These are phyloP conservation scores for Dendroctonus ponderosae DNA, from an alignment of 1,140 invertebrate species.

Conservation along the genomic window DNA sequence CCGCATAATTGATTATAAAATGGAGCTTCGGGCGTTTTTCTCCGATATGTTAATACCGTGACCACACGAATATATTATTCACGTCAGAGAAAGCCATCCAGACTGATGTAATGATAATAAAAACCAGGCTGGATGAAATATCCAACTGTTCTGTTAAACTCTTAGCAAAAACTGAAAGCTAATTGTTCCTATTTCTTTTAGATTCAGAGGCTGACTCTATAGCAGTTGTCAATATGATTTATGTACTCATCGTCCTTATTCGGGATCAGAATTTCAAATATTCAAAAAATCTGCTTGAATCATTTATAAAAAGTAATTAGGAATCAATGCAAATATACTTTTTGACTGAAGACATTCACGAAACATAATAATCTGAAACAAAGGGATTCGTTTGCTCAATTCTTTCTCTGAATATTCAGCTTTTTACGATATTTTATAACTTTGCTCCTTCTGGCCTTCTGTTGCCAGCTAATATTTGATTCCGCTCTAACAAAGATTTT, in stretches of 20 bases:
- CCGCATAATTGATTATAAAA: conserved; percentile 32
- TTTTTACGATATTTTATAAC: conserved; percentile 24
- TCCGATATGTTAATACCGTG: conserved; percentile 30
- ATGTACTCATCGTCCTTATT: too few species aligned
- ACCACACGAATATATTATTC: conserved; percentile 22
- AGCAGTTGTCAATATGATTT: too few species aligned
- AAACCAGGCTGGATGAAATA: background rate
- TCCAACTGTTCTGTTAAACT: background rate
- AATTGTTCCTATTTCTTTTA: too few species aligned
- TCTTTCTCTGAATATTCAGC: conserved; percentile 25
- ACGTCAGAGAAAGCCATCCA: conserved; percentile 11
- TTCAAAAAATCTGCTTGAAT: too few species aligned
- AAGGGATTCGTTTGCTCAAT: background rate
- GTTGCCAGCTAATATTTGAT: conserved; percentile 35
- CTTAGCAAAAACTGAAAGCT: too few species aligned
- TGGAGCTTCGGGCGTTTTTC: conserved; percentile 20
- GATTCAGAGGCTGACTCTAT: too few species aligned
- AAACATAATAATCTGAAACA: background rate
- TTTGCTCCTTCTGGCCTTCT: conserved; percentile 19
- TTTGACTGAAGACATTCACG: background rate
- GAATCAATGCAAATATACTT: background rate
- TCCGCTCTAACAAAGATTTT: conserved; percentile 33
- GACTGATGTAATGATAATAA: background rate
- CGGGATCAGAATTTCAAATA: background rate
- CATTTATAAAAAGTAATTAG: too few species aligned